Percentiles rank a stretch among this genome's conserved stretches.
Conservation (phyloP, 2,113 vertebrate species). For the Gymnarchus niloticus region DNA sequence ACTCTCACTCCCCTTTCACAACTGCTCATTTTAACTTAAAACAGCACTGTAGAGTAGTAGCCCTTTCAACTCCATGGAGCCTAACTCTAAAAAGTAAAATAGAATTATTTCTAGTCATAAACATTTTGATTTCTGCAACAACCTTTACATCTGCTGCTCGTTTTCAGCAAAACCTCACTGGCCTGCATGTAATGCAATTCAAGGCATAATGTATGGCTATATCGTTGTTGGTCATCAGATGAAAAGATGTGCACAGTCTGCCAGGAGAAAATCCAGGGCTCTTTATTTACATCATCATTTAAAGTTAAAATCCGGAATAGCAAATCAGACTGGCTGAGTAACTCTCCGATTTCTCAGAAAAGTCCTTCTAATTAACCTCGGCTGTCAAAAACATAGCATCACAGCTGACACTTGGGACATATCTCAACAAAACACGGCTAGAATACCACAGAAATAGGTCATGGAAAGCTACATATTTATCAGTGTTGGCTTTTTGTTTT, state of each 20-base stretch:
- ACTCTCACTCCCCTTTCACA: not conserved
- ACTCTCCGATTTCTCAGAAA: not conserved
- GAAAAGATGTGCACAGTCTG: not conserved
- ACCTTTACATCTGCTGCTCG: constrained; percentile 26
- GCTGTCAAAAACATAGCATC: not conserved
- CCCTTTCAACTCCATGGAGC: not conserved
- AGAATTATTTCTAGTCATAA: constrained; percentile 23
- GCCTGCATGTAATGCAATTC: not conserved
- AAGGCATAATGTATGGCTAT: not conserved
- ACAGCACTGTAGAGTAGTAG: constrained; percentile 14
- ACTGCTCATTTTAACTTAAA: constrained; percentile 25
- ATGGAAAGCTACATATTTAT: not conserved
- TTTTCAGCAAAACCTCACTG: constrained; percentile 12
- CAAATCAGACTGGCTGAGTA: constrained; percentile 2
- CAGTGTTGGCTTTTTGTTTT: not conserved
- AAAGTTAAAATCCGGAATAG: not conserved
- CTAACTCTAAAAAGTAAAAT: not conserved
- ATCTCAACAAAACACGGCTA: not conserved
- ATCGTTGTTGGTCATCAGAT: not conserved
- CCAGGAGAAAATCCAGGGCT: not conserved
- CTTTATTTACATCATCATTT: not conserved
- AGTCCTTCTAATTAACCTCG: not conserved
- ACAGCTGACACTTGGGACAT: not conserved
- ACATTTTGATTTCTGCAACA: constrained; percentile 29
- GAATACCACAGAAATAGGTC: not conserved